Conservation (phyloP, 2,797 vertebrate genomes). For the Danio tinwini region DNA sequence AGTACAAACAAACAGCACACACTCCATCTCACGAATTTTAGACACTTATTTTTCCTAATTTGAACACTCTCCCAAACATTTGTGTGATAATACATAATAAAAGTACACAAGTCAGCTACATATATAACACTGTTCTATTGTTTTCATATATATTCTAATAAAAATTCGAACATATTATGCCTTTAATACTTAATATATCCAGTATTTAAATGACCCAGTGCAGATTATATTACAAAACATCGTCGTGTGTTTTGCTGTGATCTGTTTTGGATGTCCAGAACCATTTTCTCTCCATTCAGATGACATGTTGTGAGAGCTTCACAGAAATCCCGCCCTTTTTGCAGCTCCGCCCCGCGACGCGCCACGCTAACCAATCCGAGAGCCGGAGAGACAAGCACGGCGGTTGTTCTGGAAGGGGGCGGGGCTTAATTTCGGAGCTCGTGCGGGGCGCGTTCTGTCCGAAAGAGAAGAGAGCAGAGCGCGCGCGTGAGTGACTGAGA, state of each 20-base stretch:
- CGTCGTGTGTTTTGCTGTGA: not conserved
- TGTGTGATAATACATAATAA: no score
- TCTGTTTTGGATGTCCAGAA: not conserved
- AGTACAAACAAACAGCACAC: no score
- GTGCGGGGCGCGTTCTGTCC: slow-evolving; percentile 76
- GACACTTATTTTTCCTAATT: no score
- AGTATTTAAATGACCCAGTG: no score
- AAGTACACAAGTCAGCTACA: no score
- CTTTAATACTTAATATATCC: no score
- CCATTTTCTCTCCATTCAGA: slow-evolving; percentile 23
- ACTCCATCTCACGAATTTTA: no score
- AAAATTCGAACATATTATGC: no score
- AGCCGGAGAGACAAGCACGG: slow-evolving; percentile 14
- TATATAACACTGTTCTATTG: no score
- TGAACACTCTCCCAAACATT: no score
- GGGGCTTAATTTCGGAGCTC: slow-evolving; percentile 68
- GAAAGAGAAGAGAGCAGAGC: slow-evolving; percentile 71
- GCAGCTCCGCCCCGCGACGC: slow-evolving; percentile 3
- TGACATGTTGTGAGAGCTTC: slow-evolving; percentile 36
- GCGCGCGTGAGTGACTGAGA: slow-evolving; percentile 70
- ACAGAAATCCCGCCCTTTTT: slow-evolving; percentile 60
- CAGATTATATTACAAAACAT: not conserved
- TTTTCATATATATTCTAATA: no score
- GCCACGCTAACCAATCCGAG: slow-evolving; percentile 53
- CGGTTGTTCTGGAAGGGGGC: slow-evolving; percentile 76